Evolutionary conservation across 2,888 invertebrate genomes (phyloP), one percentile per base, ranked within the genome.

Genomic region (Lithophane socia): DNA sequence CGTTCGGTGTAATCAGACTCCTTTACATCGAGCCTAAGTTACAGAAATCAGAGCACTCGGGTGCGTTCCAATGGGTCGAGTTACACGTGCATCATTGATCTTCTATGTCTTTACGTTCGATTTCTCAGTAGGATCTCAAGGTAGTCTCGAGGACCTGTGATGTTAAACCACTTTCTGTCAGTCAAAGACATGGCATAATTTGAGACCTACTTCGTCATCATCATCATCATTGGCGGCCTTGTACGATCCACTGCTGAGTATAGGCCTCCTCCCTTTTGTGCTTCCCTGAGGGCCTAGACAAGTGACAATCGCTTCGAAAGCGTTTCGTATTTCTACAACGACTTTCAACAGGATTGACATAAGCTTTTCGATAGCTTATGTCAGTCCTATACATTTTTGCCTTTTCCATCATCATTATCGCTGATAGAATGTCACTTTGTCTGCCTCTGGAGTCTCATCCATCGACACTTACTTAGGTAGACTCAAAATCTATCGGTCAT

Each of bases 1-100:
- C 29, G 63, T 49, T 63, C 71, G 56, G 47, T 86, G 92, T 89
- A 92, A 94, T 81, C 77, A 73, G 90, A 93, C 66, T 75, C 88
- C 66, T 75, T 60, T 77, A 79, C 87, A 86, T 88, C 90, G 84
- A 84, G 86, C 88, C 87, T 81, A 60, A 83, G 77, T 88, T 86
- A 85, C 91, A 89, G 93, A 92, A 92, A 93, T 90, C 89, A 86
- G 91, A 91, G 80, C 73, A 37, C 60, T 73, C 61, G 44, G 75
- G 73, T 64, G 85, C 86, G 80, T 84, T 86, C 86, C 77, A 63
- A 77, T 18, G 80, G 81, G 79, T 79, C 73, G 66, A 58, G 80
- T 92, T 90, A 88, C 90, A 82, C 76, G 79, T 75, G 80, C 83
- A 79, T 83, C 86, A 77, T 86, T 87, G 89, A 79, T 83, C 75